Base-by-base conservation (phyloP, 1,140 invertebrate genomes). In the Magallana ariakensis region DNA sequence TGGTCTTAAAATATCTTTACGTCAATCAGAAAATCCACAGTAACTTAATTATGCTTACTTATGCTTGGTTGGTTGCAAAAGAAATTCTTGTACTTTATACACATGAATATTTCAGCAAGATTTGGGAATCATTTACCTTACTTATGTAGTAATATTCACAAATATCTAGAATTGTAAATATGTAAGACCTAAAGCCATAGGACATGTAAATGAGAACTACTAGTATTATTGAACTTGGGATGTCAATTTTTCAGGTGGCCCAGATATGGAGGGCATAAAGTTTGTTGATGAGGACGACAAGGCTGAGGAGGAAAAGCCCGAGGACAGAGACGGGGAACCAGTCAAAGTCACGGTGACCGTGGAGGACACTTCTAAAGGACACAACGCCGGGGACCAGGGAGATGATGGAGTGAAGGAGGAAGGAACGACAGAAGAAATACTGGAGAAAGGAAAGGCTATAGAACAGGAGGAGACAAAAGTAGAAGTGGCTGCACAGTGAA, bases 221-320 rank as follows among this genome's bases (percentile, higher is more conserved):
- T 3, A 46, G 33, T 46, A 46, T 46, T 46, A 46, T 46, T 46
- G 33, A 46, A 2, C 33, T 46, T 46, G 33, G 33, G 0, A 4
- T 46, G 33, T 46, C 2, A 46, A 4, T 46, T 46, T 33, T 46
- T 46, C 33, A 83, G 86, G 84, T 56, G 60, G 19, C 19, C 57
- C 75, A n/a, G 83, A 87, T 10, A 75, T 56, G 19, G 81, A 87
- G 33, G 62, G 57, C n/a, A 84, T 84, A n/a, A 60, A 87, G 55
- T 80, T 54, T 82, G 83, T 80, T 53, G 75, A 85, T 80, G 83
- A 87, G 33, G 62, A 62, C 13, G 87, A 88, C 9, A 87, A 85
- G 54, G 55, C 85, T n/a, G 81, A 86, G 55, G 87, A 80, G 15
- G 60, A 80, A 53, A 81, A 85, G 13, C 82, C 55, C 26, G 87